These are phyloP conservation scores for Heteromurus nitidus DNA, from an alignment of 2,888 invertebrate genomes.

Conservation along the genomic window DNA sequence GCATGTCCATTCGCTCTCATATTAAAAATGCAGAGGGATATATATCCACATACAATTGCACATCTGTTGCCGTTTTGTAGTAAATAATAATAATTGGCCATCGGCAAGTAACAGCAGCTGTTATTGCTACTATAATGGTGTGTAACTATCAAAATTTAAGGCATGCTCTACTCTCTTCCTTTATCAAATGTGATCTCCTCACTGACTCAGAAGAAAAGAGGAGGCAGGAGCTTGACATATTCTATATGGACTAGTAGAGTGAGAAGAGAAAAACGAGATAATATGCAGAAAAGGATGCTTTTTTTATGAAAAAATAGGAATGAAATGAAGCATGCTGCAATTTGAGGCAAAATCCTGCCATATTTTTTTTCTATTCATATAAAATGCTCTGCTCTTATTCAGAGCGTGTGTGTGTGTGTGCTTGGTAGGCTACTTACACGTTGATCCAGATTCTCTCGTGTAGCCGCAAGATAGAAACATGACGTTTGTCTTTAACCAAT, in stretches of 20 bases:
- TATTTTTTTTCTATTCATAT: no score
- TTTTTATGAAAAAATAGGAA: constrained; percentile 27
- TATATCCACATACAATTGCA: constrained; percentile 16
- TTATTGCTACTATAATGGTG: constrained; percentile 31
- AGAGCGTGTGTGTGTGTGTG: no score
- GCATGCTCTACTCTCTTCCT: neutral
- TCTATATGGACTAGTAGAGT: neutral
- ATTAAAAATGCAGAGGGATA: no score
- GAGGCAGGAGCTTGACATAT: constrained; percentile 6
- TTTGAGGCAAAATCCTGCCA: constrained; percentile 19
- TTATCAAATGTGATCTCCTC: neutral
- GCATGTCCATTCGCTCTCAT: constrained; percentile 26
- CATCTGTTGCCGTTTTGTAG: constrained; percentile 46
- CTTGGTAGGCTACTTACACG: constrained; percentile 7
- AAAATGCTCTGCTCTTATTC: no score
- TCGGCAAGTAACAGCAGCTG: constrained; percentile 35
- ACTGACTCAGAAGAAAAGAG: constrained; percentile 13
- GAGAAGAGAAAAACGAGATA: neutral
- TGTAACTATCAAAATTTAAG: neutral
- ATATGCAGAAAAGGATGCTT: constrained; percentile 18
- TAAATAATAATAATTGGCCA: constrained; percentile 39
- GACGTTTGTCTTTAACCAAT: constrained; percentile 41
- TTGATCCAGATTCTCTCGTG: constrained; percentile 46
- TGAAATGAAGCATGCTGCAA: constrained; percentile 32
- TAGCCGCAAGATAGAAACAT: constrained; percentile 48